phyloP scores from a whole-genome alignment of 2,113 vertebrate genomes.

The Triplophysa siluroides region DNA sequence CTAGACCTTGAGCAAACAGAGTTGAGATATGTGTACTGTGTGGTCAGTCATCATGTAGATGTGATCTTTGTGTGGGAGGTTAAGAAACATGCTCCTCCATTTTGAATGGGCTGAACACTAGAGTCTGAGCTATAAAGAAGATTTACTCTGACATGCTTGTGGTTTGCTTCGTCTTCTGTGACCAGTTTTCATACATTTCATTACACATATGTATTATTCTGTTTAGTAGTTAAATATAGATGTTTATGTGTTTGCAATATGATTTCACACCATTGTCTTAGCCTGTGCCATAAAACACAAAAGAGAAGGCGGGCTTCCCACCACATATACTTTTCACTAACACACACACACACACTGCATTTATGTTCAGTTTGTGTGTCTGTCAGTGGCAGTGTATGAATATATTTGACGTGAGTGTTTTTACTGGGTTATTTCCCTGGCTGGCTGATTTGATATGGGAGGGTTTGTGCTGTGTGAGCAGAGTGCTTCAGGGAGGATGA shows the following conservation, averaged over 20 bases:
- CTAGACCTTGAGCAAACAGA: constrained; percentile 42
- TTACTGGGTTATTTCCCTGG: constrained; percentile 45
- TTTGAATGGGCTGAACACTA: constrained; percentile 13
- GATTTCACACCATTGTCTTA: background rate
- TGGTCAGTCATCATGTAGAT: constrained; percentile 10
- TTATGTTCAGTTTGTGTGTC: constrained; percentile 36
- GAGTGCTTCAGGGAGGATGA: constrained; percentile 41
- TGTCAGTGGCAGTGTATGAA: constrained; percentile 42
- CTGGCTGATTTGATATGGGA: constrained; percentile 46
- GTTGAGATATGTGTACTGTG: constrained; percentile 25
- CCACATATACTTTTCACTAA: too few relatives aligned
- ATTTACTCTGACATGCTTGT: too few relatives aligned
- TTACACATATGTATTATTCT: too few relatives aligned
- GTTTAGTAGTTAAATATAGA: too few relatives aligned
- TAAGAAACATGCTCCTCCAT: constrained; percentile 34
- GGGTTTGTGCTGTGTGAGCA: constrained; percentile 39
- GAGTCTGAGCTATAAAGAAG: too few relatives aligned
- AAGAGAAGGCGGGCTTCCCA: background rate
- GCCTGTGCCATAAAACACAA: background rate
- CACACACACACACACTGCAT: background rate
- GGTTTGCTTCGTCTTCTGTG: too few relatives aligned
- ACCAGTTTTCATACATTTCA: too few relatives aligned
- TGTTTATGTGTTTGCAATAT: constrained; percentile 58
- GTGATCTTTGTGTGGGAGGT: constrained; percentile 25
- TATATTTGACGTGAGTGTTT: constrained; percentile 24